phyloP scores from a whole-genome alignment of 2,888 invertebrate genomes.

The Pseudoips prasinana region DNA sequence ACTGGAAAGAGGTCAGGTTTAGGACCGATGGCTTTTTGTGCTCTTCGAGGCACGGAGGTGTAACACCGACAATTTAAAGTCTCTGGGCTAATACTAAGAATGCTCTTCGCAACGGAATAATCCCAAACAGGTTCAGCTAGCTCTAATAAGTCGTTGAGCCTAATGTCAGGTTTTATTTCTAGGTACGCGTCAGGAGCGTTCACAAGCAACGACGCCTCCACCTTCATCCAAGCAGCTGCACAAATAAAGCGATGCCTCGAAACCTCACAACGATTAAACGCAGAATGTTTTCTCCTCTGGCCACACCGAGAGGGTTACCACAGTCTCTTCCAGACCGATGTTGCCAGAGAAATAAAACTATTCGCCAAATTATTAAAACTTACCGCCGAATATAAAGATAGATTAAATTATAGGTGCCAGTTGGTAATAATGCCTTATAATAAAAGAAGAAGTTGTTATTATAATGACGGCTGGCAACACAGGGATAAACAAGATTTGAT shows the following conservation, averaged over 20 bases:
- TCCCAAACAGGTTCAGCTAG: too few relatives aligned
- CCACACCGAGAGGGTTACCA: slow-evolving; percentile 83
- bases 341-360: slow-evolving; percentile 82
- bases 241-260: slow-evolving; percentile 84
- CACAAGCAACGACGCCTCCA: slow-evolving; percentile 82
- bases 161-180: too few relatives aligned
- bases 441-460: slow-evolving; percentile 5
- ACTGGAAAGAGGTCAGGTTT: too few relatives aligned
- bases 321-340: slow-evolving; percentile 81
- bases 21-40: too few relatives aligned
- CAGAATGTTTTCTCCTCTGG: slow-evolving; percentile 84
- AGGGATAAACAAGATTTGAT: slow-evolving; percentile 59
- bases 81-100: too few relatives aligned
- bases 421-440: slow-evolving; percentile 78
- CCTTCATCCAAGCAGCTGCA: slow-evolving; percentile 82
- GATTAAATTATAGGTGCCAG: slow-evolving; percentile 72
- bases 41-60: too few relatives aligned
- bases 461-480: slow-evolving; percentile 45
- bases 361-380: slow-evolving; percentile 83
- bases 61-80: too few relatives aligned
- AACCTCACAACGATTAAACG: slow-evolving; percentile 81
- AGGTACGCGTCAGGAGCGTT: slow-evolving; percentile 84
- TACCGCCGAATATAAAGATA: slow-evolving; percentile 84
- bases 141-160: too few relatives aligned
- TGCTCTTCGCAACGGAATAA: too few relatives aligned